phyloP scores from a whole-genome alignment of 2,797 vertebrate species.

The Malacoctenus gilli region DNA sequence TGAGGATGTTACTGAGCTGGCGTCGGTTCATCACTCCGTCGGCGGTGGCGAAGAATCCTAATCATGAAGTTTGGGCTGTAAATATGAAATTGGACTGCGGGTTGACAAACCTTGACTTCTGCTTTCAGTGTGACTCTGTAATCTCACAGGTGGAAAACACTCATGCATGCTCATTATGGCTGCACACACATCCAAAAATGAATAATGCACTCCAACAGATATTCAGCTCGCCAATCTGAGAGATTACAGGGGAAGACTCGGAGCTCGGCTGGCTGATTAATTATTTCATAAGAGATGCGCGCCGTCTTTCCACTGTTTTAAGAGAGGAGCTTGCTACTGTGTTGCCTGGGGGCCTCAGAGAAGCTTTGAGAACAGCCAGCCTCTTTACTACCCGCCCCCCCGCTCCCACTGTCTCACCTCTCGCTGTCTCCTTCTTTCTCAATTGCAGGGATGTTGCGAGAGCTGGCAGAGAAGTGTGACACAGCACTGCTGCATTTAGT shows the following conservation, averaged over 20 bases:
- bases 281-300: conserved; percentile 61
- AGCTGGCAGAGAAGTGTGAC: conserved; percentile 32
- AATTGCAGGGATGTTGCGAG: conserved; percentile 40
- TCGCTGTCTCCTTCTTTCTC: conserved; percentile 24
- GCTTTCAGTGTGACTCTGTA: conserved; percentile 13
- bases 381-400: conserved; percentile 8
- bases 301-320: conserved; percentile 53
- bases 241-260: conserved; percentile 54
- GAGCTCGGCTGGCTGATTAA: conserved; percentile 49
- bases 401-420: not conserved
- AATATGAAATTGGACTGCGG: conserved; percentile 7
- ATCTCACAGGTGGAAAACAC: conserved; percentile 19
- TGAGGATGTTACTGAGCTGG: conserved; percentile 26
- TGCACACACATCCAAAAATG: conserved; percentile 39
- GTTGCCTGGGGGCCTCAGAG: conserved; percentile 50
- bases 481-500: conserved; percentile 29
- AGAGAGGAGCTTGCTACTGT: conserved; percentile 30
- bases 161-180: conserved; percentile 33
- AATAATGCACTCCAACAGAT: conserved; percentile 55
- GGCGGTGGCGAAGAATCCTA: conserved; percentile 34
- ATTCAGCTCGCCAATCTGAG: conserved; percentile 55
- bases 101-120: conserved; percentile 23
- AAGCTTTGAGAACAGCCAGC: conserved; percentile 58
- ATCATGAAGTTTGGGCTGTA: conserved; percentile 19
- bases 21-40: conserved; percentile 13